These are phyloP conservation scores for Ypsolopha sequella DNA, from an alignment of 2,888 invertebrate genomes.

Conservation along the genomic window DNA sequence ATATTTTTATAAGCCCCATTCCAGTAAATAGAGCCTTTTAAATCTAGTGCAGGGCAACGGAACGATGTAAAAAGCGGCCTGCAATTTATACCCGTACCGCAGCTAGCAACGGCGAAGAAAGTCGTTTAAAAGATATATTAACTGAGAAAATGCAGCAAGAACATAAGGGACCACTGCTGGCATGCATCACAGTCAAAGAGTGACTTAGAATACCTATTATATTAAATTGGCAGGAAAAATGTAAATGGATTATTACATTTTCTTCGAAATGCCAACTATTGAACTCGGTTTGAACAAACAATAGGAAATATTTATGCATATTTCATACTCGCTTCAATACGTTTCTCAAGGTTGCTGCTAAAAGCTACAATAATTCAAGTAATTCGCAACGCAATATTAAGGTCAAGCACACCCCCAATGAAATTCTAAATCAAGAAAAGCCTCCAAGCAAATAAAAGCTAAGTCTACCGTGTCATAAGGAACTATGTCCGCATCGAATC, in stretches of 20 bases:
- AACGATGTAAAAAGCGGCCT: constrained; percentile 15
- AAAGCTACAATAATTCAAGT: too few species aligned
- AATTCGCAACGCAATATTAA: constrained; percentile 19
- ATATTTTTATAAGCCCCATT: constrained; percentile 7
- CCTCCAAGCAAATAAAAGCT: constrained; percentile 23
- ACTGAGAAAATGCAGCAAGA: constrained; percentile 37
- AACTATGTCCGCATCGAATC: constrained; percentile 12
- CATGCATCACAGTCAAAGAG: constrained; percentile 23
- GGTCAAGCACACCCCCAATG: constrained; percentile 18
- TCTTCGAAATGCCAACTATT: not conserved
- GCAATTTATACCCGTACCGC: constrained; percentile 27
- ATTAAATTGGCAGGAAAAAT: constrained; percentile 2
- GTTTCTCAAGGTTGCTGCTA: too few species aligned
- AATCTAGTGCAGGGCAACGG: constrained; percentile 5
- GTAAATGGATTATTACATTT: constrained; percentile 6
- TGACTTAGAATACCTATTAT: constrained; percentile 20
- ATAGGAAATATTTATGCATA: too few species aligned
- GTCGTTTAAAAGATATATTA: constrained; percentile 48
- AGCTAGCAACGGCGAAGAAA: constrained; percentile 25
- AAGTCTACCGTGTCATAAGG: constrained; percentile 23
- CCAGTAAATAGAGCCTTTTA: constrained; percentile 9
- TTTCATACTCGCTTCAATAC: too few species aligned
- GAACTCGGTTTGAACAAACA: too few species aligned
- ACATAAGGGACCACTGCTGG: constrained; percentile 24
- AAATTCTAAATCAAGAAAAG: constrained; percentile 17